A percentile compares a stretch with the other conserved stretches of the same genome.
phyloP scores from a whole-genome alignment of 2,113 vertebrate genomes.

The Psammodynastes pulverulentus region DNA sequence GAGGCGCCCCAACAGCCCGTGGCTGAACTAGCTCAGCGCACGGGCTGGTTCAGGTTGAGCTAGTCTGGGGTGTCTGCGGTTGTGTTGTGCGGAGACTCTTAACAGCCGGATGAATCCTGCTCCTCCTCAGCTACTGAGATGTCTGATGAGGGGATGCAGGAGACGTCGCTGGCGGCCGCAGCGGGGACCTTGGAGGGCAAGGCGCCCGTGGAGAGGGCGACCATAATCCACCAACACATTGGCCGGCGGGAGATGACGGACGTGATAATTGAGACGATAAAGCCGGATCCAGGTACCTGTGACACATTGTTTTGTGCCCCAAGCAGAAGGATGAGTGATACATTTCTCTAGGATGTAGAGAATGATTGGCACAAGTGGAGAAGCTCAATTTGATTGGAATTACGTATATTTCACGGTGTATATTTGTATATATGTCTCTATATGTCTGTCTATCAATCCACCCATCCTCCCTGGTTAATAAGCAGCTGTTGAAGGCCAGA shows the following conservation, averaged over 20 bases:
- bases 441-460: neutral
- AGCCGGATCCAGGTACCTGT: constrained; percentile 73
- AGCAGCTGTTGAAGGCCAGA: neutral
- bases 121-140: constrained; percentile 73
- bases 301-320: neutral
- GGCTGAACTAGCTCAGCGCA: neutral
- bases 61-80: neutral
- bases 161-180: constrained; percentile 76
- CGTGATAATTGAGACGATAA: constrained; percentile 94
- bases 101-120: constrained; percentile 33
- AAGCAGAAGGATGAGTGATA: neutral
- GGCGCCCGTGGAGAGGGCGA: constrained; percentile 78
- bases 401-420: neutral
- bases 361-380: neutral
- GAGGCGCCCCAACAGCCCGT: neutral
- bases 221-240: constrained; percentile 91
- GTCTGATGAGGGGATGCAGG: constrained; percentile 82
- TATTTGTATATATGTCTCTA: neutral
- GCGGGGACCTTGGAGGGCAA: constrained; percentile 80
- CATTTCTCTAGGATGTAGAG: neutral
- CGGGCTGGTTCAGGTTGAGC: neutral
- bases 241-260: constrained; percentile 94
- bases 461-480: neutral
- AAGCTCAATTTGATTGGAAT: neutral
- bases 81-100: neutral